Conservation (phyloP, 2,797 vertebrate species). For the Pelobates cultripes region DNA sequence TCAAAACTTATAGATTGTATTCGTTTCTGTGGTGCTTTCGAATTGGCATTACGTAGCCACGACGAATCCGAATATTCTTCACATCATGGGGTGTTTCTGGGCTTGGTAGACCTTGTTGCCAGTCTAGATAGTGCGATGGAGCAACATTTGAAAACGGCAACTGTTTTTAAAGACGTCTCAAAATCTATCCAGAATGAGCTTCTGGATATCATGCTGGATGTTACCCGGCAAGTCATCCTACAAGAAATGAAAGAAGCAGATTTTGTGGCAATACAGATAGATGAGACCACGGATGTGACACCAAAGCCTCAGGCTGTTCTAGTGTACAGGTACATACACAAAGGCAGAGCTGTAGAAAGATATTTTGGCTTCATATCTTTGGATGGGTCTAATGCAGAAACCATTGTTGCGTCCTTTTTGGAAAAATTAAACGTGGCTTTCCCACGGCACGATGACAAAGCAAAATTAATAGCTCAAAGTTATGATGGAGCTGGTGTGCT, state of each 20-base stretch:
- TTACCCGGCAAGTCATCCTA: not conserved
- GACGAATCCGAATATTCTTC: not conserved
- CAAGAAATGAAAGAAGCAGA: not conserved
- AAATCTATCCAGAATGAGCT: constrained; percentile 2
- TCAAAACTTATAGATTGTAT: not conserved
- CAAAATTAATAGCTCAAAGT: not conserved
- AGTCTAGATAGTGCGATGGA: not conserved
- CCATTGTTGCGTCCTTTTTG: not conserved
- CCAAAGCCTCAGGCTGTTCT: not conserved
- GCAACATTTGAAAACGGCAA: not conserved
- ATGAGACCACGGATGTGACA: not conserved
- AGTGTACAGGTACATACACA: not conserved
- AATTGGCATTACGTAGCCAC: not conserved
- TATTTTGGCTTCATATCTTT: too few species aligned
- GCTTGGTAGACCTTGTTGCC: not conserved
- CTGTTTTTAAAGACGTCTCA: not conserved
- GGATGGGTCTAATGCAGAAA: not conserved
- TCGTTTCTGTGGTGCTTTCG: not conserved
- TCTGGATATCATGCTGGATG: too few species aligned
- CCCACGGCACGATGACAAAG: not conserved
- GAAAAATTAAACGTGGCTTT: not conserved
- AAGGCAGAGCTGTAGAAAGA: too few species aligned
- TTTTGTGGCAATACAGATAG: not conserved
- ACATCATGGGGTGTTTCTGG: not conserved
- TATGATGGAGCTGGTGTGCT: constrained; percentile 1